A percentile compares a stretch with the other conserved stretches of the same genome.
These are phyloP conservation scores for Andricus quercusramuli DNA, from an alignment of 2,888 invertebrate genomes.

Conservation along the genomic window DNA sequence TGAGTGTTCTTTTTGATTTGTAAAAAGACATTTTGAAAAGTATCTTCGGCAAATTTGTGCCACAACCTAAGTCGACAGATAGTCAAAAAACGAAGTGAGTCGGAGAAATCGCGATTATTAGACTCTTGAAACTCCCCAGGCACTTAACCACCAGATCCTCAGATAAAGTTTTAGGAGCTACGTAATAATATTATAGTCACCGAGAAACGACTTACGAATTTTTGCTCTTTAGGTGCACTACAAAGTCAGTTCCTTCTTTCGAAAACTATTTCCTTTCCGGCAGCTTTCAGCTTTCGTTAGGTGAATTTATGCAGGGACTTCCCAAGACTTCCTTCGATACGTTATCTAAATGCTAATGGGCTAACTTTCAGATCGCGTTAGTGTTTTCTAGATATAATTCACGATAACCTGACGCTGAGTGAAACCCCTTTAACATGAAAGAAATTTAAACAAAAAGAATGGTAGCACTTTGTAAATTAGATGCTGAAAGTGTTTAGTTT, in stretches of 20 bases:
- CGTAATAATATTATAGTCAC: neutral
- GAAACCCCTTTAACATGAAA: neutral
- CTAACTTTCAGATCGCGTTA: conserved; percentile 9
- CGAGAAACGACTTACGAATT: neutral
- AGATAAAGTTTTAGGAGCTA: too few species aligned
- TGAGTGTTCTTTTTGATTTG: too few species aligned
- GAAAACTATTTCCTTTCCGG: conserved; percentile 18
- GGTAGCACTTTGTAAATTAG: too few species aligned
- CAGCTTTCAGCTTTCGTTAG: conserved; percentile 7
- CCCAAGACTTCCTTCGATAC: conserved; percentile 39
- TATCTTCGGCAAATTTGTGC: too few species aligned
- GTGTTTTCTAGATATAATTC: neutral
- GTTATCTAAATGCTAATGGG: conserved; percentile 52
- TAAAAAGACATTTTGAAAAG: too few species aligned
- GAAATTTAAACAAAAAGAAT: neutral
- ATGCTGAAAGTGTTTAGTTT: too few species aligned
- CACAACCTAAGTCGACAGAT: too few species aligned
- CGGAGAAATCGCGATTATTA: neutral
- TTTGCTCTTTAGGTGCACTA: neutral
- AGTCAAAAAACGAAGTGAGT: neutral
- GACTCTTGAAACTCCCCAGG: too few species aligned
- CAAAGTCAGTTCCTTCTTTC: neutral
- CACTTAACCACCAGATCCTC: too few species aligned
- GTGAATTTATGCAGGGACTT: neutral
- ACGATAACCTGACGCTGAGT: neutral